Percentiles rank a stretch among this genome's conserved stretches.
Conservation (phyloP, 2,113 vertebrate genomes). For the Lycaon pictus region DNA sequence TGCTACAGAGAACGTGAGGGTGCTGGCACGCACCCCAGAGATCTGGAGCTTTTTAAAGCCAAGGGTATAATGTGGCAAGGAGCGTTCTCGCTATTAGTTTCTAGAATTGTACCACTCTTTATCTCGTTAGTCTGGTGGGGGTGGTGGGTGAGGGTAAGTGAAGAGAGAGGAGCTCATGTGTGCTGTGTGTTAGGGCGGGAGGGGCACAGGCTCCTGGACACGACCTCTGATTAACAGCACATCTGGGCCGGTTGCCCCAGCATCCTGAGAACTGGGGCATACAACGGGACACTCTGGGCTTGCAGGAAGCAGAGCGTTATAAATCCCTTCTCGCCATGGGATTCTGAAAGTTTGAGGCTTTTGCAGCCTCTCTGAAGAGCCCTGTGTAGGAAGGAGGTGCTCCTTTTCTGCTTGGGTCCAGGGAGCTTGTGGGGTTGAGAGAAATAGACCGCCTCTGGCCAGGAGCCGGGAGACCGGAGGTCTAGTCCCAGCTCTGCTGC, state of each 20-base stretch:
- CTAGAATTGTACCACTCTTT: background rate
- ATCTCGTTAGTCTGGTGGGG: background rate
- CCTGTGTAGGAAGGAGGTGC: background rate
- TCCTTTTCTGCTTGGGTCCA: background rate
- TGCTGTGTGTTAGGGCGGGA: background rate
- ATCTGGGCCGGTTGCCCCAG: background rate
- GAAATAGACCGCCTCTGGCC: background rate
- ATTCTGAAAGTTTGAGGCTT: background rate
- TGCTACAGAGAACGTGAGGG: background rate
- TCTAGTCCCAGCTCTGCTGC: background rate
- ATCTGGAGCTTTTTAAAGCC: conserved; percentile 43
- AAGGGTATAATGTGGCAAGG: background rate
- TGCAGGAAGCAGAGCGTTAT: background rate
- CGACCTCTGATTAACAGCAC: background rate
- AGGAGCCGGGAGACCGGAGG: background rate
- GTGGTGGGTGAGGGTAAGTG: background rate
- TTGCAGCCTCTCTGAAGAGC: background rate
- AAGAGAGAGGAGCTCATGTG: background rate
- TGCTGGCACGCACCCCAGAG: background rate
- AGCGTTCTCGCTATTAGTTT: conserved; percentile 7
- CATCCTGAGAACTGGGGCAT: background rate
- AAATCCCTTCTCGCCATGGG: background rate
- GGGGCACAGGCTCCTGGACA: background rate
- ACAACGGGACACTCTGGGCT: background rate
- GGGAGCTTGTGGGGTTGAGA: background rate